Base-by-base conservation (phyloP, 2,113 vertebrate species). In the Pimephales promelas region DNA sequence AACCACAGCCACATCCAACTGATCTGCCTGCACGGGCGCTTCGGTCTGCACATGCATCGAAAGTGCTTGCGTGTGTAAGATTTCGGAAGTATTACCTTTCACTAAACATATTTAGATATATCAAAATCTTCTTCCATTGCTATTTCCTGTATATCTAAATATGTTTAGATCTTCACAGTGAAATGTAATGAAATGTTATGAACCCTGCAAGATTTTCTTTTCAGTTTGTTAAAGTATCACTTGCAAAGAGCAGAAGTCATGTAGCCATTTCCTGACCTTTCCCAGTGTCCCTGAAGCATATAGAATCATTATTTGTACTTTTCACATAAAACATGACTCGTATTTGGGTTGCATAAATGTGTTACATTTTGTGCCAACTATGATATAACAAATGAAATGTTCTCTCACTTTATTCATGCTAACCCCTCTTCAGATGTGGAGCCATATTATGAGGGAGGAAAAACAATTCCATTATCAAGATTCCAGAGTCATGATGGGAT, bases 401-500 rank as follows among this genome's bases (percentile, higher is more conserved):
- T 78, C 73, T 57, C 22, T 40, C 26, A 14, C 36, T 61, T 73
- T 43, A 71, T 79, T 71, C 28, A 1, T 73, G 26, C 43, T 56
- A 70, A 76, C 70, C 61, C 28, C 72, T 76, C 26, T 34, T 40
- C 59, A 82, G 73, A 78, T 71, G 45, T 54, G 64, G 49, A 76
- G 45, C 43, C 20, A 54, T 77, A 31, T 77, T 68, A 59, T 73
- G 20, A 72, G 31, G 16, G 26, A 31, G 14, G 40, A 43, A 49
- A 82, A 72, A 40, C 79, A 28, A 54, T 54, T 86, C 36, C 28
- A 54, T 72, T 71, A 79, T 45, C 24, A 40, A 83, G 66, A 73
- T 86, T 83, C 85, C 81, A 73, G 43, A 26, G 36, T 49, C 24
- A 43, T 26, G 36, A 85, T 71, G 14, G 34, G n/a, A 64, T 45